phyloP scores from a whole-genome alignment of 2,113 vertebrate genomes.

The Epinephelus cyanopodus region DNA sequence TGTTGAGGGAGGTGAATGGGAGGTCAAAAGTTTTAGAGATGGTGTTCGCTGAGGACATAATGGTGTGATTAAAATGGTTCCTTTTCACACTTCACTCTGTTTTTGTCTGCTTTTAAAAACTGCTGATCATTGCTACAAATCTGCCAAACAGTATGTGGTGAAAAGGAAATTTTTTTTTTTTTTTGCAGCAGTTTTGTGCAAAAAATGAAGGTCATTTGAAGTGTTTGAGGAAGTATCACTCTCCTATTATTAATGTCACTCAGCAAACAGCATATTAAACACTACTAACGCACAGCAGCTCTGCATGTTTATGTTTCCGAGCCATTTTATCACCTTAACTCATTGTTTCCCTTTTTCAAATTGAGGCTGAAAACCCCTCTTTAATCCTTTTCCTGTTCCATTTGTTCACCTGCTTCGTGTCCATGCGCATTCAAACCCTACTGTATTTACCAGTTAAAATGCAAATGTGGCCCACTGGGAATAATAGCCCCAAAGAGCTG shows the following conservation, averaged over 20 bases:
- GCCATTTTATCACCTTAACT: constrained; percentile 16
- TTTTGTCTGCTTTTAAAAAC: constrained; percentile 2
- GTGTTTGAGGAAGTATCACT: not conserved
- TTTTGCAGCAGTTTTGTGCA: not conserved
- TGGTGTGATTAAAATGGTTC: constrained; percentile 15
- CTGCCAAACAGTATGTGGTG: not conserved
- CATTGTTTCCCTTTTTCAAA: constrained; percentile 38
- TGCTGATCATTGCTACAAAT: not conserved
- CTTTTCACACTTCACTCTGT: not conserved
- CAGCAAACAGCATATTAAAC: constrained; percentile 15
- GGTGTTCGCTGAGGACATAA: constrained; percentile 7
- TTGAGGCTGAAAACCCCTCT: constrained; percentile 27
- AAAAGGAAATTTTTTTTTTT: not conserved
- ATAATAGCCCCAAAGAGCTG: constrained; percentile 44
- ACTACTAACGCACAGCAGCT: not conserved
- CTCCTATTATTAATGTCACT: constrained; percentile 7
- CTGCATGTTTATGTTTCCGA: constrained; percentile 21
- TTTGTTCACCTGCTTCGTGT: constrained; percentile 29
- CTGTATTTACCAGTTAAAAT: constrained; percentile 67
- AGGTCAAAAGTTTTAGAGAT: constrained; percentile 49
- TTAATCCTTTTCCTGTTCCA: constrained; percentile 25
- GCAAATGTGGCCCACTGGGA: constrained; percentile 59
- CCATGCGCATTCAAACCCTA: constrained; percentile 31
- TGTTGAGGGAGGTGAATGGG: constrained; percentile 47
- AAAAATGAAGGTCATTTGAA: not conserved